These are phyloP conservation scores for Temnothorax nylanderi DNA, from an alignment of 1,140 invertebrate genomes.

Conservation along the genomic window DNA sequence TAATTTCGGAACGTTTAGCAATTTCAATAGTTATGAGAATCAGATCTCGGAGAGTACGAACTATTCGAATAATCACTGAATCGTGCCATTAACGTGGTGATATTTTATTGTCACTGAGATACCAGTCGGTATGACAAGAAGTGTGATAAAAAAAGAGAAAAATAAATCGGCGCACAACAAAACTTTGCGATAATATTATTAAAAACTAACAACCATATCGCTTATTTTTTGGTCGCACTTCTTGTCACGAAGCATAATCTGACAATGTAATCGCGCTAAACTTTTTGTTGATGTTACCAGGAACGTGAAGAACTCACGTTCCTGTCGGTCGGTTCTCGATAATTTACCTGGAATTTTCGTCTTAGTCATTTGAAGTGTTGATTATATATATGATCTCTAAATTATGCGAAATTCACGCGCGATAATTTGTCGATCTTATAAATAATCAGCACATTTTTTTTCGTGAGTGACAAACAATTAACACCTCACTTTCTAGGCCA, in stretches of 20 bases:
- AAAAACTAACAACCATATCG: not conserved
- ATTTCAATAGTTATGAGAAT: not conserved
- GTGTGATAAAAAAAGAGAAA: not conserved
- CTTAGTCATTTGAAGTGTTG: not conserved
- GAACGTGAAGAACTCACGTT: conserved; percentile 20
- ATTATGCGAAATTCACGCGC: not conserved
- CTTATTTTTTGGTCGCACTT: not conserved
- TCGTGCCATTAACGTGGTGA: not conserved
- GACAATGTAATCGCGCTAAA: not conserved
- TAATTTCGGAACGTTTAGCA: not conserved
- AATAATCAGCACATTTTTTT: not conserved
- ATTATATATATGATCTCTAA: not conserved
- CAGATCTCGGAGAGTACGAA: not conserved
- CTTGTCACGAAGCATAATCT: not conserved
- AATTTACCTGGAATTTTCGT: not conserved
- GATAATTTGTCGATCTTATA: not conserved
- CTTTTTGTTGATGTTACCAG: not conserved
- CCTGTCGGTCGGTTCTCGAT: not conserved
- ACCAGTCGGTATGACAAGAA: not conserved
- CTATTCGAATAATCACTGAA: too few relatives aligned
- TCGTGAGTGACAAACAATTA: not conserved
- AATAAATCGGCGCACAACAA: not conserved
- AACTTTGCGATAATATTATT: not conserved
- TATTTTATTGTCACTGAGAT: not conserved
- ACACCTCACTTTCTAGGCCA: too few relatives aligned